These are phyloP conservation scores for Agapornis roseicollis DNA, from an alignment of 2,113 vertebrate genomes.

Conservation along the genomic window DNA sequence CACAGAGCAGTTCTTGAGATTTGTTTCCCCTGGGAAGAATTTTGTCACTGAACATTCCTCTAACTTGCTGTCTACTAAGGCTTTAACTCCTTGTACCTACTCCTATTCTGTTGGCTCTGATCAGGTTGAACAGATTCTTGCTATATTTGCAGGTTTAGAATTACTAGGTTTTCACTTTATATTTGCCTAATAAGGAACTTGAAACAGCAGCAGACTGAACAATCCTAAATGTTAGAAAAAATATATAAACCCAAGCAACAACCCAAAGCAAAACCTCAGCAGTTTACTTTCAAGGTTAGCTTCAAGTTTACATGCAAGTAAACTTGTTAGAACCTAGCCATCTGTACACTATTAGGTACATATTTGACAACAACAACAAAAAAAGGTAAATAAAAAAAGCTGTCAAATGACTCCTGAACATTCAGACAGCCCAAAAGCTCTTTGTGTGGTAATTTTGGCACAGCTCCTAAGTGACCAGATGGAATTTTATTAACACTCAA, in stretches of 20 bases:
- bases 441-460: slow-evolving; percentile 62
- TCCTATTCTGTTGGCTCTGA: background rate
- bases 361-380: slow-evolving; percentile 13
- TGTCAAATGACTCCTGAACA: slow-evolving; percentile 38
- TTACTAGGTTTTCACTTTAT: background rate
- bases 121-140: background rate
- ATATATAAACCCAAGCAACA: background rate
- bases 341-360: slow-evolving; percentile 61
- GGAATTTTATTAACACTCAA: slow-evolving; percentile 64
- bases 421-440: slow-evolving; percentile 1
- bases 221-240: slow-evolving; percentile 37
- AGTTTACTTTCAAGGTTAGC: slow-evolving; percentile 59
- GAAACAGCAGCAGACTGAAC: slow-evolving; percentile 56
- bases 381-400: slow-evolving; percentile 47
- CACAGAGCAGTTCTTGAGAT: background rate
- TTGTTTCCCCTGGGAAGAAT: background rate
- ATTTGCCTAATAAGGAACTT: slow-evolving; percentile 41
- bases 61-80: background rate
- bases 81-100: background rate
- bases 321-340: slow-evolving; percentile 65
- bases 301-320: slow-evolving; percentile 25
- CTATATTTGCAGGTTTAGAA: background rate
- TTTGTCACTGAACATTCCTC: background rate
- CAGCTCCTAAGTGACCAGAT: slow-evolving; percentile 64
- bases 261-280: slow-evolving; percentile 48